phyloP scores from a whole-genome alignment of 2,113 vertebrate genomes.

The Myotis yumanensis region DNA sequence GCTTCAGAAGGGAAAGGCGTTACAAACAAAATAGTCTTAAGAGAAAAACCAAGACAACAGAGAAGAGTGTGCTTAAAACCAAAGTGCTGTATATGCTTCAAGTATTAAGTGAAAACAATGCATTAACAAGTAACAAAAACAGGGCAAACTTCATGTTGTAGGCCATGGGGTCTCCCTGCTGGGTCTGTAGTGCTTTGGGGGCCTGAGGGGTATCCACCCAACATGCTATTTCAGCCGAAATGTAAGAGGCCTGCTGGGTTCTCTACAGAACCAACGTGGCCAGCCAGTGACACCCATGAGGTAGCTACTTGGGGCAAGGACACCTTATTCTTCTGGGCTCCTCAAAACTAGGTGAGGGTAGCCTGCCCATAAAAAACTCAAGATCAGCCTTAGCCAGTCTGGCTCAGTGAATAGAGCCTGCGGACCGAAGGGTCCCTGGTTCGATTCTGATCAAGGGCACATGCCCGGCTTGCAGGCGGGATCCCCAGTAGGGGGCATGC shows the following conservation, averaged over 20 bases:
- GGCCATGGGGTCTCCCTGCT: background rate
- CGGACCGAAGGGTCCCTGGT: no score
- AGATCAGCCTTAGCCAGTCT: background rate
- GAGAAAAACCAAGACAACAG: background rate
- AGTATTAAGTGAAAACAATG: background rate
- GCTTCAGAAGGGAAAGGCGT: background rate
- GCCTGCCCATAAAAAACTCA: background rate
- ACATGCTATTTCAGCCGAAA: rapidly evolving
- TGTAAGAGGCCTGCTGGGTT: no score
- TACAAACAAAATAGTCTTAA: background rate
- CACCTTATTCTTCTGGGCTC: background rate
- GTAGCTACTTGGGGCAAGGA: no score
- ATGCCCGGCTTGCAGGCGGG: no score
- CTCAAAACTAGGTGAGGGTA: no score
- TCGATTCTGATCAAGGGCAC: no score
- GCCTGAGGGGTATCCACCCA: background rate
- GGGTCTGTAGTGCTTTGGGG: background rate
- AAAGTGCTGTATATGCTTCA: background rate
- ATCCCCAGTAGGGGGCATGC: no score
- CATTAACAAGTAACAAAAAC: background rate
- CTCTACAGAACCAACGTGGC: no score
- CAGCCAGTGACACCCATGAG: background rate
- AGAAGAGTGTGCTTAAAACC: background rate
- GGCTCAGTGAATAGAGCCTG: no score
- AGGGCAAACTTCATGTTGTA: background rate